Evolutionary conservation across 2,797 vertebrate species (phyloP), one percentile per base, ranked within the genome.

Genomic region (Falco rusticolus): DNA sequence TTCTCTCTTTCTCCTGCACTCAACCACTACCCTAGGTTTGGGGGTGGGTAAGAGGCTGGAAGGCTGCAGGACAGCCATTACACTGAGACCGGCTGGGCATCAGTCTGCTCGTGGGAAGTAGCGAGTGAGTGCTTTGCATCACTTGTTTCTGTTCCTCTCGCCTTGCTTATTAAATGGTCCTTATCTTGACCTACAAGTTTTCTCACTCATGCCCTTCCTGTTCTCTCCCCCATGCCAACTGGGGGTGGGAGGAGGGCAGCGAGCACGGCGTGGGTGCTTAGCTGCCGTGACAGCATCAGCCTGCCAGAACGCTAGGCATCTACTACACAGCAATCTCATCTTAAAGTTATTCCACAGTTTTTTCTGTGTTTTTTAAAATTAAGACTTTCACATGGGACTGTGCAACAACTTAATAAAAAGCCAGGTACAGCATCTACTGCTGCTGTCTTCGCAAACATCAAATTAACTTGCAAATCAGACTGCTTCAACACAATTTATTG

Each of bases 171-270:
- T 59, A 28, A 87, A 66, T 7, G 26, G 39, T n/a, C 54, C 45
- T 69, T n/a, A 34, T 43, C 11, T 50, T 4, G 2, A 24, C 22
- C 11, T 13, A 0, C 0, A 1, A 21, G 11, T 41, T 59, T 34
- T 61, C 47, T 53, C 63, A 10, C 29, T 59, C 65, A 43, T 72
- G 16, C 26, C 24, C 50, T 76, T 54, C 26, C 39, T 74, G 7
- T 63, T 74, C 60, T 59, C 53, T 54, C 3, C 9, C 11, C 11
- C 9, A 0, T 3, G 28, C 43, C 74, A 20, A 3, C 1, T 5
- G 1, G 4, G 4, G 11, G 9, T 15, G 6, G 22, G 15, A 65
- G 29, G 7, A 66, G 2, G 7, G 17, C 5, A 63, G 22, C 29
- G 60, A 48, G 33, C 2, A 20, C 16, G 37, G 11, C 1, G 0